Evolutionary conservation across 2,113 vertebrate genomes (phyloP), one percentile per base, ranked within the genome.

Genomic region (Cygnus buccinator): DNA sequence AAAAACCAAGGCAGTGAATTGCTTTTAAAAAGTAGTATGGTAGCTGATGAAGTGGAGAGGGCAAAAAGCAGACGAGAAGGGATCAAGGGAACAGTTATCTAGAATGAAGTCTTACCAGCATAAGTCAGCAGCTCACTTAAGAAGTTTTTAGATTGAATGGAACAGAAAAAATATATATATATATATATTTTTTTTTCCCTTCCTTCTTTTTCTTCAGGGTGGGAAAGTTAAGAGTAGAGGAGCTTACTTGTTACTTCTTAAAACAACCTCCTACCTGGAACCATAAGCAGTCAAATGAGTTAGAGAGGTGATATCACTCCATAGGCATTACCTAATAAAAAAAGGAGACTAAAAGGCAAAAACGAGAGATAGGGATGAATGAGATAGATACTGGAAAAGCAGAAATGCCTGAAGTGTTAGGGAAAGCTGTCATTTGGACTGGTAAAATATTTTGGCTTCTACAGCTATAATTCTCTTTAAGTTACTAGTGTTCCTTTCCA

Each of bases 51-150:
- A 94, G 43, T 1, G 2, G 18, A 95, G 39, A 82, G 61, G 31
- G 80, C 44, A 92, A 90, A 96, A 96, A 93, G 14, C n/a, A 75
- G 35, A 92, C 65, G 14, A 33, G 28, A 84, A 94, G 5, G 46
- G 66, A 92, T 91, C 68, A 92, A 89, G 39, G 52, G 78, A 81
- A 68, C 81, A 62, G 18, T 57, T 89, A 39, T 15, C 39, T 62
- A 58, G 66, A 82, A 79, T 65, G 41, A 82, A 87, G 29, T 80
- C 41, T 91, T 88, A 29, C 10, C 33, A 71, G 43, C 28, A 70
- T n/a, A 93, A 90, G 16, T 74, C 79, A 91, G 85, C 58, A 96
- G 10, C 16, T 52, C 18, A 17, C 26, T 67, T 68, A 73, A 76
- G 39, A 31, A 85, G 7, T 15, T 82, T 75, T 76, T 82, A 50